Conservation (phyloP, 2,797 vertebrate species). For the Pteropus rufus region DNA sequence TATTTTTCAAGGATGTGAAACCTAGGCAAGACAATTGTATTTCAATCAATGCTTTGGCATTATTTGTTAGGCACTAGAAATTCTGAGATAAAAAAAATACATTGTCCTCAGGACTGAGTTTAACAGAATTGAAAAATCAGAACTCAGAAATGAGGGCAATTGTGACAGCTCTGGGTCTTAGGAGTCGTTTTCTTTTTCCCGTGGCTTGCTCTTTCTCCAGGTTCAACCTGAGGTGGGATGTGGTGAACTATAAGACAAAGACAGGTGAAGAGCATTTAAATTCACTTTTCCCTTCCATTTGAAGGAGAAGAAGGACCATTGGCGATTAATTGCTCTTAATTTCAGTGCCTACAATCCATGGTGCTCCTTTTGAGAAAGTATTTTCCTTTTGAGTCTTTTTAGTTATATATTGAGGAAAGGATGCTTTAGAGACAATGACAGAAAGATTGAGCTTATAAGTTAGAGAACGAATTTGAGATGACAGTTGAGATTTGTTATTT, state of each 20-base stretch:
- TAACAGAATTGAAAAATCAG: neutral
- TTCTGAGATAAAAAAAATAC: neutral
- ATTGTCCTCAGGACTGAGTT: neutral
- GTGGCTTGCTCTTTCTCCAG: neutral
- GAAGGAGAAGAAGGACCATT: neutral
- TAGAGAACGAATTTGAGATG: neutral
- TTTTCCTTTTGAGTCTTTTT: neutral
- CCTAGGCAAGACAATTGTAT: neutral
- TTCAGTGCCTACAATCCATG: neutral
- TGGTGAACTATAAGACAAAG: neutral
- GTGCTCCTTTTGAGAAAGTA: neutral
- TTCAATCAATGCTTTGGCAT: neutral
- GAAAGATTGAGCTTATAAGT: neutral
- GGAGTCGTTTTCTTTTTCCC: neutral
- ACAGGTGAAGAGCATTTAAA: neutral
- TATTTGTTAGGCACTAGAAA: neutral
- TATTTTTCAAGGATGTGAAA: neutral
- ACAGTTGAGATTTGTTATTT: neutral
- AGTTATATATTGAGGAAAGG: neutral
- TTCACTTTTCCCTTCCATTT: neutral
- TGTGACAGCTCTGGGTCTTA: neutral
- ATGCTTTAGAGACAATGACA: neutral
- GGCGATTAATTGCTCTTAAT: neutral
- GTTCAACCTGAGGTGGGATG: neutral
- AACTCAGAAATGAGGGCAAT: neutral